phyloP scores from a whole-genome alignment of 2,888 invertebrate genomes.

The Eledona agricola region DNA sequence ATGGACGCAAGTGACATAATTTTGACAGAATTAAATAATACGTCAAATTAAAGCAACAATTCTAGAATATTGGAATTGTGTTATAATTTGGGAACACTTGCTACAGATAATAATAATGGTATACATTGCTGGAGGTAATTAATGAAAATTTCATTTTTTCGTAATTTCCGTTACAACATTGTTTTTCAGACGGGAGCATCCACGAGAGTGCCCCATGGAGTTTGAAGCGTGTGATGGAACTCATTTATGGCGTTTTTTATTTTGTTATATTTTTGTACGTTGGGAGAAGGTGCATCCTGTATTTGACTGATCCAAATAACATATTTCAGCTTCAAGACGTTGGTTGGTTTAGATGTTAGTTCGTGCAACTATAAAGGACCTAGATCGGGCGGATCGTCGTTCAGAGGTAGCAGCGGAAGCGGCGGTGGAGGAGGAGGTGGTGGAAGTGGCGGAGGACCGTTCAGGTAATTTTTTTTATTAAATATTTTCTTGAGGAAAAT shows the following conservation, averaged over 20 bases:
- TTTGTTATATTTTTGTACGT: slow-evolving; percentile 32
- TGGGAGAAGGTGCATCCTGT: too few species aligned
- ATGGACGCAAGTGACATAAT: too few species aligned
- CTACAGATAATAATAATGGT: slow-evolving; percentile 22
- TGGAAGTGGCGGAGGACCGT: slow-evolving; percentile 27
- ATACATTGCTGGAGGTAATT: slow-evolving; percentile 20
- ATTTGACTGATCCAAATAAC: too few species aligned
- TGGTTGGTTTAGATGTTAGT: slow-evolving; percentile 28
- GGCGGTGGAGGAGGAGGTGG: slow-evolving; percentile 28
- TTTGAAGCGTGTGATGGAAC: slow-evolving; percentile 14
- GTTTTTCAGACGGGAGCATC: slow-evolving; percentile 22
- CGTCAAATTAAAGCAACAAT: too few species aligned
- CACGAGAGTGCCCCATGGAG: slow-evolving; percentile 29
- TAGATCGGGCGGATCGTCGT: slow-evolving; percentile 26
- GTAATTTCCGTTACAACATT: slow-evolving; percentile 1
- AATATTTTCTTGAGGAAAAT: too few species aligned
- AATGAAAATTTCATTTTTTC: slow-evolving; percentile 1
- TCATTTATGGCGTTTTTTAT: slow-evolving; percentile 23
- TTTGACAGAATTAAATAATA: too few species aligned
- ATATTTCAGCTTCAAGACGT: slow-evolving; percentile 28
- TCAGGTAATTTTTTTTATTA: too few species aligned
- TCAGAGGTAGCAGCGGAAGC: slow-evolving; percentile 26
- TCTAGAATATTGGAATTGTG: too few species aligned
- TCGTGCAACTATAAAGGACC: slow-evolving; percentile 8
- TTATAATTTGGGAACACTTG: too few species aligned